Percentiles rank a stretch among this genome's conserved stretches.
Evolutionary conservation across 1,140 invertebrate genomes (phyloP).

Genomic region (Aporrectodea caliginosa): DNA sequence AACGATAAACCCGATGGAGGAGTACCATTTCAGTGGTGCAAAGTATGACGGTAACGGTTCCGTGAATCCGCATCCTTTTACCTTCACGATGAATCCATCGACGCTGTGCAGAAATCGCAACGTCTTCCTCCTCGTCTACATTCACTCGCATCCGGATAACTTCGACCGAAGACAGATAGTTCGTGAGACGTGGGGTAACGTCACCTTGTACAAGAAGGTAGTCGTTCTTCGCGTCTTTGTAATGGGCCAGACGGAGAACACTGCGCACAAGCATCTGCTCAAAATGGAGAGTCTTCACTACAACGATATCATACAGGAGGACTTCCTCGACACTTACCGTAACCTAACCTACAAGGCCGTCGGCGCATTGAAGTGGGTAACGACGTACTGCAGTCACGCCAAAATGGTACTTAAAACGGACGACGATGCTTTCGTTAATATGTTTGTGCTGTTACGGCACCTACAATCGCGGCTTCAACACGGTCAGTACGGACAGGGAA

Average conservation of each 20-base stretch:
- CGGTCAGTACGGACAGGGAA: slow-evolving; percentile 30
- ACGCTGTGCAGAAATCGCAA: not conserved
- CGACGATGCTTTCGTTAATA: slow-evolving; percentile 60
- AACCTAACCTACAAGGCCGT: slow-evolving; percentile 85
- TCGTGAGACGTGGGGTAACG: slow-evolving; percentile 50
- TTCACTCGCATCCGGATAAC: slow-evolving; percentile 30
- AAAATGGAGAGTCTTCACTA: slow-evolving; percentile 62
- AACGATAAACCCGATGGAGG: too few species aligned
- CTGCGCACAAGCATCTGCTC: slow-evolving; percentile 55
- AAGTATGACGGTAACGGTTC: not conserved
- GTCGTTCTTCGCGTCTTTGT: slow-evolving; percentile 62
- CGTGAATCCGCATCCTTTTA: not conserved
- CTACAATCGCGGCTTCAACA: slow-evolving; percentile 60
- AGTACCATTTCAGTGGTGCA: not conserved
- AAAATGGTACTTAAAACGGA: slow-evolving; percentile 58
- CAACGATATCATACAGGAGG: slow-evolving; percentile 73
- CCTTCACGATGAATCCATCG: not conserved
- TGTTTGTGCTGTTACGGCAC: slow-evolving; percentile 37
- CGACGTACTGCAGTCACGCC: slow-evolving; percentile 63
- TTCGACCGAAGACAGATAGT: slow-evolving; percentile 45
- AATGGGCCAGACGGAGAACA: slow-evolving; percentile 61
- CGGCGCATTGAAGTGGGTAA: slow-evolving; percentile 76
- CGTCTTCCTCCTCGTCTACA: slow-evolving; percentile 25
- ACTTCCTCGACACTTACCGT: slow-evolving; percentile 72
- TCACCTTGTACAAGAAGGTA: slow-evolving; percentile 29